Base-by-base conservation (phyloP, 92 coral and sea anemone species). In the Zoanthus solanderi region DNA sequence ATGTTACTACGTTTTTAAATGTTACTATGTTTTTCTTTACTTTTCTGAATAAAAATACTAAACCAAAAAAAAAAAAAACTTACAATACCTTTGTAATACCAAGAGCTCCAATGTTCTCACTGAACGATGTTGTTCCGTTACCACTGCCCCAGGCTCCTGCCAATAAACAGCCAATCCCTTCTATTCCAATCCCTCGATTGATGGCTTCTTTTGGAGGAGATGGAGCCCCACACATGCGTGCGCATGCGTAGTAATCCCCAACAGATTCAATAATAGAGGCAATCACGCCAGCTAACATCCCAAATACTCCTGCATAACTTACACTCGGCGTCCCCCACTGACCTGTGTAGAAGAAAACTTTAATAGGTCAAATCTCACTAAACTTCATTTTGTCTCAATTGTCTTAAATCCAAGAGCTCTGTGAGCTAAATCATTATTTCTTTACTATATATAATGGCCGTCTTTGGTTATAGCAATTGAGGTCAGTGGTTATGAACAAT, bases 251-350 rank as follows among this genome's bases (percentile, higher is more conserved):
- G 23, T 60, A 60, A 17, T 60, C 66, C 17, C 66, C 66, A 5
- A 60, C 23, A 60, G 98, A 95, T 83, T 95, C 98, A 60, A 95
- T 93, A 85, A 95, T 91, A 46, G 95, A 93, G 4, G 98, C 98
- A 72, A 95, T 72, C 17, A 95, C 93, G 9, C 98, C 98, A 23
- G 98, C 98, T 45, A 95, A 32, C 96, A 95, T 95, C 71, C 98
- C 98, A 84, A 95, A 91, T 78, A 95, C 96, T 2, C 93, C 93
- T 46, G 98, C 98, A 5, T 76, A 61, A 42, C 96, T 93, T 9
- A 95, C 94, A 18, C 94, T 95, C 1, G 98, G 98, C 16, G 87
- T 87, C 17, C 98, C 98, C 98, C 98, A 95, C 89, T 95, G 98
- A 75, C 98, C 98, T 60, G 15, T 14, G 3, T 60, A 0, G 66